Percentiles rank a stretch among this genome's conserved stretches.
These are phyloP conservation scores for Trematocara nigrifrons DNA, from an alignment of 2,113 vertebrate genomes.

Conservation along the genomic window DNA sequence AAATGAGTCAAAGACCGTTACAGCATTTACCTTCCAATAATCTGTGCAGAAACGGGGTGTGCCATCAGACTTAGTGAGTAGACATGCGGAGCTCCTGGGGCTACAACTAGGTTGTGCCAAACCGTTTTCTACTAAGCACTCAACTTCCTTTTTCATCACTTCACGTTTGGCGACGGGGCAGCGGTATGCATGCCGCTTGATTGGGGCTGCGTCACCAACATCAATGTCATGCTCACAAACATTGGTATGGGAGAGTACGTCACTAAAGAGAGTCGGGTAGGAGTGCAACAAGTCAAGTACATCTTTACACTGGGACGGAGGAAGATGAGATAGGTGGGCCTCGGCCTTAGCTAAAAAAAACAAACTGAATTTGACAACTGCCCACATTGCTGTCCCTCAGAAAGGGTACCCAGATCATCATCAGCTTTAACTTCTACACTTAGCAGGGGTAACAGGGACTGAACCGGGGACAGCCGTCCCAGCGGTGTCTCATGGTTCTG, in stretches of 20 bases:
- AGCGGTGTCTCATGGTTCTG: fast-evolving
- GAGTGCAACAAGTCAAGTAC: background rate
- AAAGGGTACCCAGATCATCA: background rate
- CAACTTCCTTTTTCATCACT: background rate
- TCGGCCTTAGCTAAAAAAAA: background rate
- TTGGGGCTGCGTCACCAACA: background rate
- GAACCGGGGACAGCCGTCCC: fast-evolving
- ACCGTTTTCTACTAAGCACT: background rate
- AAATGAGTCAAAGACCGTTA: background rate
- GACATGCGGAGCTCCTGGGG: background rate
- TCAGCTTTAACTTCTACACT: background rate
- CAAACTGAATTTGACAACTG: background rate
- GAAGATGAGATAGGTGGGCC: fast-evolving
- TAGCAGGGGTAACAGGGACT: background rate
- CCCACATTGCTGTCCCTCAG: background rate
- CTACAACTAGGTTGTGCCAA: background rate
- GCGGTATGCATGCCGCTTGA: background rate
- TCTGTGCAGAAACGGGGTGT: background rate
- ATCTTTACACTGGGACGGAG: background rate
- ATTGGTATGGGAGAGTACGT: background rate
- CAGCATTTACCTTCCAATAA: fast-evolving
- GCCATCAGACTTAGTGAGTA: background rate
- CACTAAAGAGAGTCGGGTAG: too few species aligned
- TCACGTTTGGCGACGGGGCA: background rate
- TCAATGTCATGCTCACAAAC: background rate